A percentile compares a stretch with the other conserved stretches of the same genome.
phyloP scores from a whole-genome alignment of 2,797 vertebrate genomes.

The Buphagus erythrorhynchus region DNA sequence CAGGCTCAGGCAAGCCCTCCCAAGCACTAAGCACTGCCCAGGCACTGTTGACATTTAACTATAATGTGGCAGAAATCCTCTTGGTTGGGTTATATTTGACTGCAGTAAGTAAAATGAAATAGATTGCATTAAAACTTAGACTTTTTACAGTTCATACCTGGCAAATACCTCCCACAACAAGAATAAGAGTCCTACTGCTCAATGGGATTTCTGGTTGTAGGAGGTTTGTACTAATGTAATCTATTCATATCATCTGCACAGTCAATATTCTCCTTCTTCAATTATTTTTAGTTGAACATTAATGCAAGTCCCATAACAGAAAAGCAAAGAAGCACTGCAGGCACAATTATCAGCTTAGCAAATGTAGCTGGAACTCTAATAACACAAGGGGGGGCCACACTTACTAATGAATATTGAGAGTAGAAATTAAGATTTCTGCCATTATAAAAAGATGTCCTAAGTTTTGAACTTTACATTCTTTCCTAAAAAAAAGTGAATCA shows the following conservation, averaged over 20 bases:
- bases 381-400: fast-evolving
- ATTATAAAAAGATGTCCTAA: neutral
- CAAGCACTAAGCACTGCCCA: neutral
- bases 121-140: neutral
- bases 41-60: neutral
- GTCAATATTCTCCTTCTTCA: neutral
- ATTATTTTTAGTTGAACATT: neutral
- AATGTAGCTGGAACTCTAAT: neutral
- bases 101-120: neutral
- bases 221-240: neutral
- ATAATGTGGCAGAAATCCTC: neutral
- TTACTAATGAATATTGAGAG: neutral
- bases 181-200: neutral
- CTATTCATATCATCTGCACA: neutral
- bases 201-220: neutral
- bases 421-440: neutral
- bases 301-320: neutral
- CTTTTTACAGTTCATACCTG: neutral
- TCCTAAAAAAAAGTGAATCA: neutral
- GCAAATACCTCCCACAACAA: neutral
- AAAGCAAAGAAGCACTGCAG: neutral
- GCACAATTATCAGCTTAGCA: neutral
- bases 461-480: neutral
- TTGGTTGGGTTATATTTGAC: neutral
- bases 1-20: neutral